These are phyloP conservation scores for Gambusia holbrooki DNA, from an alignment of 2,113 vertebrate genomes.

Conservation along the genomic window DNA sequence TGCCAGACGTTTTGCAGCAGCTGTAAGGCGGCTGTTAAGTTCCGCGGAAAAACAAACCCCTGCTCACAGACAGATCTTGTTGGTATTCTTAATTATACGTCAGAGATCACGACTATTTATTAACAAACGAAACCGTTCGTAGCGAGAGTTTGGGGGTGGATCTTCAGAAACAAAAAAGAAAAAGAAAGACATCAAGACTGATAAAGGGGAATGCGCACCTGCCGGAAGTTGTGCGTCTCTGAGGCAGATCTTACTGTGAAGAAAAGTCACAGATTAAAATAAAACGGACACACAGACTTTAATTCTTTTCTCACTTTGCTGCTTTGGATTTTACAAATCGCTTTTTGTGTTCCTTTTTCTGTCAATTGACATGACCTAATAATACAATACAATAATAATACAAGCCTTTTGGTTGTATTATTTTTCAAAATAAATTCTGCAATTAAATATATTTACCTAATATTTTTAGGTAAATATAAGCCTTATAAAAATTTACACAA, in stretches of 20 bases:
- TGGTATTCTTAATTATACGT: neutral
- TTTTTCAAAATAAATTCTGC: conserved; percentile 46
- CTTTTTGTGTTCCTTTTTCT: neutral
- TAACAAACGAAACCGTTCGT: neutral
- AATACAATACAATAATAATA: no score
- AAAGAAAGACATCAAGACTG: neutral
- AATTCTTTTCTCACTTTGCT: neutral
- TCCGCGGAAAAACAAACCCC: neutral
- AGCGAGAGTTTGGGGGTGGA: neutral
- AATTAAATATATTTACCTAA: neutral
- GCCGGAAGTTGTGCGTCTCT: neutral
- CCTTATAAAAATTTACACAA: neutral
- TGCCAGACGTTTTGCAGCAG: neutral
- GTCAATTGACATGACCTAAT: neutral
- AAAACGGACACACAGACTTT: neutral
- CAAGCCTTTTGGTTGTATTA: accelerated
- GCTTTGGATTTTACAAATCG: neutral
- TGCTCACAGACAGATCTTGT: neutral
- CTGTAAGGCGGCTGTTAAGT: neutral
- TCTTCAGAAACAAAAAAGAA: neutral
- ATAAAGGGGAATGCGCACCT: neutral
- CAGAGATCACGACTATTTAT: neutral
- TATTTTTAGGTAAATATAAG: neutral
- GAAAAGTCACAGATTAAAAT: neutral
- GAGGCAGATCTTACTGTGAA: neutral